A percentile compares a stretch with the other conserved stretches of the same genome.
Evolutionary conservation across 2,888 invertebrate genomes (phyloP).

Genomic region (Chaitophorus viminalis): DNA sequence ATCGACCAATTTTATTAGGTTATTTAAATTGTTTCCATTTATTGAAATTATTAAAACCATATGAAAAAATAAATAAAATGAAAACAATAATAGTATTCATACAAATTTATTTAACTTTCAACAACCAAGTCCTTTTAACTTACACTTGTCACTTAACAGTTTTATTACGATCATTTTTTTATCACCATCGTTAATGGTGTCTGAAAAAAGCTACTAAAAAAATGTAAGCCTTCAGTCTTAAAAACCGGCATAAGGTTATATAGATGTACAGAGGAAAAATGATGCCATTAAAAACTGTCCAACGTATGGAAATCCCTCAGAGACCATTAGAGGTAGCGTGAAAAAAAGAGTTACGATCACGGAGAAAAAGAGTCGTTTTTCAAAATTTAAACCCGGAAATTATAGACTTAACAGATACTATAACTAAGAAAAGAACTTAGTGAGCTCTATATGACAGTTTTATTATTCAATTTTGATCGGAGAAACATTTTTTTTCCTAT

Average conservation of each 20-base stretch:
- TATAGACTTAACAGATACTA: not conserved
- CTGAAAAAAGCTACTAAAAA: constrained; percentile 35
- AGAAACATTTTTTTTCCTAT: not conserved
- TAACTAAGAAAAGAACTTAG: not conserved
- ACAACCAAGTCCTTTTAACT: constrained; percentile 21
- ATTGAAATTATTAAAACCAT: not conserved
- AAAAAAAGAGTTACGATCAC: constrained; percentile 49
- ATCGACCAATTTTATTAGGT: too few species aligned
- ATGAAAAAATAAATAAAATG: not conserved
- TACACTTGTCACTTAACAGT: constrained; percentile 35
- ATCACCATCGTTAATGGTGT: constrained; percentile 10
- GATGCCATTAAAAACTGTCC: constrained; percentile 47
- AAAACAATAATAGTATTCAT: not conserved
- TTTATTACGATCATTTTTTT: constrained; percentile 50
- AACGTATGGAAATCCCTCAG: constrained; percentile 45
- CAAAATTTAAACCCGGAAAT: not conserved
- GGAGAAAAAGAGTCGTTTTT: constrained; percentile 33
- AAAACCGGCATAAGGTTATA: constrained; percentile 28
- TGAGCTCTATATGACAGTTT: not conserved
- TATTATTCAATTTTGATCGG: not conserved
- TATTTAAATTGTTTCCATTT: not conserved
- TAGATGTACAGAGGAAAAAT: constrained; percentile 36
- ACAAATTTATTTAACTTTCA: constrained; percentile 10
- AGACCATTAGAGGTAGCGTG: constrained; percentile 45
- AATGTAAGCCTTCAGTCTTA: constrained; percentile 41